Percentiles rank a stretch among this genome's conserved stretches.
Evolutionary conservation across 1,140 invertebrate species (phyloP).

Genomic region (Saxidomus purpurata): DNA sequence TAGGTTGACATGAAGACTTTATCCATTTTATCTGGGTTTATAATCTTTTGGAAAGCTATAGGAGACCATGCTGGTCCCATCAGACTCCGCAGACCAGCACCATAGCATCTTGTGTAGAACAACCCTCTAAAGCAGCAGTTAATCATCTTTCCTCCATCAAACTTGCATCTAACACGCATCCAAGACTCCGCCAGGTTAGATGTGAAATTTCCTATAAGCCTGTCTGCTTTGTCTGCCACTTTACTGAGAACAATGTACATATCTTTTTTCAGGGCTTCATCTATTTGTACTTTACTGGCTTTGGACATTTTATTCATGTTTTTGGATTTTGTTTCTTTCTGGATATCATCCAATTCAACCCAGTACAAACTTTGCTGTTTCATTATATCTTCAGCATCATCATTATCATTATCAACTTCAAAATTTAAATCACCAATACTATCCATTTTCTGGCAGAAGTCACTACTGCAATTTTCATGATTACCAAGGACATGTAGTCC

Average conservation of each 20-base stretch:
- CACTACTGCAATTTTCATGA: slow-evolving; percentile 2
- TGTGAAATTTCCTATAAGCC: slow-evolving; percentile 40
- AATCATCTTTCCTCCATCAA: slow-evolving; percentile 52
- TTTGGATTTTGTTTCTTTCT: not conserved
- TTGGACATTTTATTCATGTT: not conserved
- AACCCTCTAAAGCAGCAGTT: slow-evolving; percentile 53
- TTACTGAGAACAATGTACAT: not conserved
- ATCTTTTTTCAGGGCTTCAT: not conserved
- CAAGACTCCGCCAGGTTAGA: slow-evolving; percentile 55
- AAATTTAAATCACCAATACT: too few relatives aligned
- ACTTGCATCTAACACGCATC: slow-evolving; percentile 56
- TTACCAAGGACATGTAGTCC: slow-evolving; percentile 55
- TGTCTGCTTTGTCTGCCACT: not conserved
- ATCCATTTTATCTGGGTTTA: too few relatives aligned
- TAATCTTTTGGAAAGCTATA: not conserved
- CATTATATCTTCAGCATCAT: too few relatives aligned
- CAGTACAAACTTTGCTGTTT: too few relatives aligned
- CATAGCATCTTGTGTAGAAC: slow-evolving; percentile 57
- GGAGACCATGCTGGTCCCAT: slow-evolving; percentile 55
- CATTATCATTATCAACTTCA: too few relatives aligned
- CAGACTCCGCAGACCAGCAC: slow-evolving; percentile 34
- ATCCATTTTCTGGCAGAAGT: not conserved
- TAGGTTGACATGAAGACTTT: not conserved
- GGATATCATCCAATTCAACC: not conserved
- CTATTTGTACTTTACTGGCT: too few relatives aligned